A percentile compares a stretch with the other conserved stretches of the same genome.
phyloP scores from a whole-genome alignment of 2,888 invertebrate species.

The Koerneria pararmatus region DNA sequence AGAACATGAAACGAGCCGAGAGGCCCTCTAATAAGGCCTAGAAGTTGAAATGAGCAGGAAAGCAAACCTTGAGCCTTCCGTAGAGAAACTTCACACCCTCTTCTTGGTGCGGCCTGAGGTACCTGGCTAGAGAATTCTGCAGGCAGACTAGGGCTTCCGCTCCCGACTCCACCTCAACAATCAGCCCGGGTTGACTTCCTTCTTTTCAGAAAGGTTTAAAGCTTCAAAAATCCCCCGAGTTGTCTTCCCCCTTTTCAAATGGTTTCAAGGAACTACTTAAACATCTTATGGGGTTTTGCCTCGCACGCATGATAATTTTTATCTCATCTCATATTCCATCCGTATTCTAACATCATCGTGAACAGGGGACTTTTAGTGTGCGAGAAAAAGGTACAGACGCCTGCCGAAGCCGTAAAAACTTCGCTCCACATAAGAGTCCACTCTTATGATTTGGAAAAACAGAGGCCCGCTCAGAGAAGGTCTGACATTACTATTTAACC shows the following conservation, averaged over 20 bases:
- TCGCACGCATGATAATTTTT: too few relatives aligned
- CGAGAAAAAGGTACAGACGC: too few relatives aligned
- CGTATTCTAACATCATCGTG: neutral
- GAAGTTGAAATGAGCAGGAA: too few relatives aligned
- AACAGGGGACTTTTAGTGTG: too few relatives aligned
- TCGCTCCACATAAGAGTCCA: too few relatives aligned
- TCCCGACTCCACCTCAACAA: slow-evolving; percentile 7
- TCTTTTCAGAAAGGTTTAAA: neutral
- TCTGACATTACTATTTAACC: too few relatives aligned
- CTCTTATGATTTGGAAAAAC: too few relatives aligned
- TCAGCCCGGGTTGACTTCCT: neutral
- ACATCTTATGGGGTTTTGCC: neutral
- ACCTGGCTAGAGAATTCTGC: slow-evolving; percentile 6
- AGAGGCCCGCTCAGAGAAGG: too few relatives aligned
- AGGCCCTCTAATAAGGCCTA: too few relatives aligned
- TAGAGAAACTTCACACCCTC: slow-evolving; percentile 40
- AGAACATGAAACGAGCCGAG: too few relatives aligned
- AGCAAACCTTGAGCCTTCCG: slow-evolving; percentile 28
- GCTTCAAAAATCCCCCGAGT: neutral
- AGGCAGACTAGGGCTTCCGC: slow-evolving; percentile 6
- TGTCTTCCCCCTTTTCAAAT: neutral
- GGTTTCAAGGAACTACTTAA: neutral
- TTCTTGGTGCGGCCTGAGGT: slow-evolving; percentile 38
- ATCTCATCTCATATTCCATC: neutral
- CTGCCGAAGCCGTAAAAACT: too few relatives aligned